phyloP scores from a whole-genome alignment of 1,140 invertebrate species.

The Marisa cornuarietis region DNA sequence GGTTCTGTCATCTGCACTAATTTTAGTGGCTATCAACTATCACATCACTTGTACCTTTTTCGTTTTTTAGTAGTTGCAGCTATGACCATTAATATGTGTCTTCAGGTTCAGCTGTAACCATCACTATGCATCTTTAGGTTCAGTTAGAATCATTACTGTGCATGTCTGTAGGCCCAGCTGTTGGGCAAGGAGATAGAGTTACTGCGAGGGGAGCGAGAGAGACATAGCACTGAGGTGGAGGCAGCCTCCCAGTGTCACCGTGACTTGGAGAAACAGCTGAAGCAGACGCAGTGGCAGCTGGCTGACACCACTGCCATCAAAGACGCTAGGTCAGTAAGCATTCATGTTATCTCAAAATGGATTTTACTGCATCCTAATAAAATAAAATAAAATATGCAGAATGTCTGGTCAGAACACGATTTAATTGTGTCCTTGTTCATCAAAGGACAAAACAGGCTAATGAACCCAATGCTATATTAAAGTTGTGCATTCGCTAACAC shows the following conservation, averaged over 20 bases:
- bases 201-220: slow-evolving; percentile 45
- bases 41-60: too few species aligned
- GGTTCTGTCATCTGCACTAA: not conserved
- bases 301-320: slow-evolving; percentile 56
- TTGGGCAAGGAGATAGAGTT: slow-evolving; percentile 60
- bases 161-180: slow-evolving; percentile 50
- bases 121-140: too few species aligned
- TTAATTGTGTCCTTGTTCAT: too few species aligned
- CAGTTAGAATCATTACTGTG: not conserved
- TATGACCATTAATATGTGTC: too few species aligned
- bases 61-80: too few species aligned
- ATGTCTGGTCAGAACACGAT: too few species aligned
- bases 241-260: slow-evolving; percentile 42
- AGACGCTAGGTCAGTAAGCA: slow-evolving; percentile 50
- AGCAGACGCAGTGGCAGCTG: slow-evolving; percentile 62
- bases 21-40: too few species aligned
- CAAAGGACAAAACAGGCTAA: too few species aligned
- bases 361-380: not conserved
- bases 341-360: not conserved
- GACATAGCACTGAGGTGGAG: slow-evolving; percentile 45
- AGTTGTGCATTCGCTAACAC: too few species aligned
- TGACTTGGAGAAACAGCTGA: slow-evolving; percentile 56
- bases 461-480: too few species aligned
- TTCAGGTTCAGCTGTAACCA: too few species aligned
- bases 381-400: not conserved